These are phyloP conservation scores for Regulus satrapa DNA, from an alignment of 2,113 vertebrate species.

Conservation along the genomic window DNA sequence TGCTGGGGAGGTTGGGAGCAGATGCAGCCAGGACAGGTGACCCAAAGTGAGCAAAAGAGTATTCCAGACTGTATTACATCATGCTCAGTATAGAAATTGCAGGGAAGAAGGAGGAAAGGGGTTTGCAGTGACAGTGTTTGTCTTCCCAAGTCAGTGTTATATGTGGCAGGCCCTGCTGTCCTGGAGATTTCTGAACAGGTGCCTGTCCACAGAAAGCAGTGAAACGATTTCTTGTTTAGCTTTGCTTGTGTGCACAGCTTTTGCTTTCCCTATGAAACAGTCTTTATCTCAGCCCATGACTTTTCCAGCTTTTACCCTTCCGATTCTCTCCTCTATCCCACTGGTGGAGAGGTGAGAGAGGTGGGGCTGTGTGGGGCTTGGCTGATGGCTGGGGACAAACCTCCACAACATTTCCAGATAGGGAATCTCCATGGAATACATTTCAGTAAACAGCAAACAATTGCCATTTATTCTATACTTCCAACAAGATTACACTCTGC, in stretches of 20 bases:
- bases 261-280: not conserved
- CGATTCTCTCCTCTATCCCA: not conserved
- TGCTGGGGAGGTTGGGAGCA: not conserved
- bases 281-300: not conserved
- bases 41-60: not conserved
- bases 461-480: not conserved
- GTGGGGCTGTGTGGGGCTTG: accelerated
- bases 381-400: not conserved
- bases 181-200: not conserved
- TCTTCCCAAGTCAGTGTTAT: accelerated
- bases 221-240: not conserved
- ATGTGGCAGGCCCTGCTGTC: not conserved
- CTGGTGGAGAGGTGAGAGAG: not conserved
- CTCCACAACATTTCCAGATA: not conserved
- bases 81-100: not conserved
- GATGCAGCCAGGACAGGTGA: not conserved
- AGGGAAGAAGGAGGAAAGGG: not conserved
- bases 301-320: not conserved
- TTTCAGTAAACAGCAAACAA: not conserved
- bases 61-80: not conserved
- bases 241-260: not conserved
- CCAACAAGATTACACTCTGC: not conserved
- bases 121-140: not conserved
- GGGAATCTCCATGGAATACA: not conserved
- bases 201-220: not conserved